phyloP scores from a whole-genome alignment of 2,113 vertebrate species.

The Phycodurus eques region DNA sequence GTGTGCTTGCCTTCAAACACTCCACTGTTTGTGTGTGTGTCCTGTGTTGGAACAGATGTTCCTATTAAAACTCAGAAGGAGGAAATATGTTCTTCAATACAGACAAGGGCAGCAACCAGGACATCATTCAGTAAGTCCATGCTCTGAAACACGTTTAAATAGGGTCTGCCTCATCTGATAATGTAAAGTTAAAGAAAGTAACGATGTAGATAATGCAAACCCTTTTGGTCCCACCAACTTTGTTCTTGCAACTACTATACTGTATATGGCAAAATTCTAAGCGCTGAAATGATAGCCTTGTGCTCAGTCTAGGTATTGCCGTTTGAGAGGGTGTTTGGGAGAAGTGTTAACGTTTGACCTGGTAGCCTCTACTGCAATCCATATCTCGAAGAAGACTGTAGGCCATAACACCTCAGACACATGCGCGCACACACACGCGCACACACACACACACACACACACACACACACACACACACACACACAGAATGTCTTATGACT shows the following conservation, averaged over 20 bases:
- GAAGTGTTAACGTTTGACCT: conserved; percentile 33
- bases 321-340: conserved; percentile 20
- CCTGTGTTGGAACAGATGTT: conserved; percentile 23
- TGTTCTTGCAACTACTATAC: neutral
- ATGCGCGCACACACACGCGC: neutral
- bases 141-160: neutral
- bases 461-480: neutral
- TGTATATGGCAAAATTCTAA: neutral
- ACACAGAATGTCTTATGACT: conserved; percentile 15
- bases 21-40: conserved; percentile 19
- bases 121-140: conserved; percentile 4
- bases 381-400: conserved; percentile 16
- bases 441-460: no score
- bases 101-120: conserved; percentile 29
- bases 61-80: conserved; percentile 22
- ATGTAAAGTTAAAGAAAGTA: no score
- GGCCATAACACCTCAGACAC: conserved; percentile 19
- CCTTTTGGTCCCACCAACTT: neutral
- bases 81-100: conserved; percentile 14
- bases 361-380: conserved; percentile 15
- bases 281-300: neutral
- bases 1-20: conserved; percentile 8
- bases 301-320: neutral
- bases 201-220: neutral
- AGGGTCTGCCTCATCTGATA: neutral